A percentile compares a stretch with the other conserved stretches of the same genome.
phyloP scores from a whole-genome alignment of 2,888 invertebrate genomes.

The Leucania comma region DNA sequence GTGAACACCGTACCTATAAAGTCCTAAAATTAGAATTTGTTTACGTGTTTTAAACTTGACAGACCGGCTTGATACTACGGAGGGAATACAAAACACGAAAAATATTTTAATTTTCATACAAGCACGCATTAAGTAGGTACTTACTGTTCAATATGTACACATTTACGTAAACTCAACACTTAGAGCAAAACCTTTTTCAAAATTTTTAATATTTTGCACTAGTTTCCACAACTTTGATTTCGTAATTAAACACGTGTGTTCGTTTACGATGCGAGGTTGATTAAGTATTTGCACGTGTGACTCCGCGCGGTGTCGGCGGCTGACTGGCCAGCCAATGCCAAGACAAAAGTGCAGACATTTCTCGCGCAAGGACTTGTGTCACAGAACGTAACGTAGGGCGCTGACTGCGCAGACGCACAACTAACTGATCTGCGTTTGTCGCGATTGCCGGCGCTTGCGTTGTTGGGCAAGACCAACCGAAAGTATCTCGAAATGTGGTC shows the following conservation, averaged over 20 bases:
- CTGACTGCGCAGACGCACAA: slow-evolving; percentile 57
- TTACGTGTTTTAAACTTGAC: slow-evolving; percentile 41
- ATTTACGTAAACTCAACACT: slow-evolving; percentile 38
- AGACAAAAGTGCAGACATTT: slow-evolving; percentile 68
- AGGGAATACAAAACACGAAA: slow-evolving; percentile 26
- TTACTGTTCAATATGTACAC: slow-evolving; percentile 53
- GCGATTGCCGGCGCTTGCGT: slow-evolving; percentile 28
- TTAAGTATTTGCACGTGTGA: slow-evolving; percentile 60
- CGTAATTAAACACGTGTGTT: slow-evolving; percentile 69
- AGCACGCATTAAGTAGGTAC: slow-evolving; percentile 46
- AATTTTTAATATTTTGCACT: slow-evolving; percentile 45
- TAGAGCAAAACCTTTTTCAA: slow-evolving; percentile 8
- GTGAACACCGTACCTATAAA: slow-evolving; percentile 15
- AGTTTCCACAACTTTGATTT: slow-evolving; percentile 56
- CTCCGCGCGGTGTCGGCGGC: slow-evolving; percentile 61
- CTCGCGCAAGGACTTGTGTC: slow-evolving; percentile 80
- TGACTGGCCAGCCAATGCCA: slow-evolving; percentile 74
- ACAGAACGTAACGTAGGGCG: slow-evolving; percentile 75
- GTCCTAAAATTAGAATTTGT: slow-evolving; percentile 46
- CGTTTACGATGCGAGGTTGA: slow-evolving; percentile 39
- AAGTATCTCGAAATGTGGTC: slow-evolving; percentile 50
- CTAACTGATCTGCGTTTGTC: slow-evolving; percentile 51
- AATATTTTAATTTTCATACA: slow-evolving; percentile 25
- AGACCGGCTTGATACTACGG: slow-evolving; percentile 40
- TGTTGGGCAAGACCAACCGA: slow-evolving; percentile 55